phyloP scores from a whole-genome alignment of 1,140 invertebrate genomes.

The Gryllus bimaculatus region DNA sequence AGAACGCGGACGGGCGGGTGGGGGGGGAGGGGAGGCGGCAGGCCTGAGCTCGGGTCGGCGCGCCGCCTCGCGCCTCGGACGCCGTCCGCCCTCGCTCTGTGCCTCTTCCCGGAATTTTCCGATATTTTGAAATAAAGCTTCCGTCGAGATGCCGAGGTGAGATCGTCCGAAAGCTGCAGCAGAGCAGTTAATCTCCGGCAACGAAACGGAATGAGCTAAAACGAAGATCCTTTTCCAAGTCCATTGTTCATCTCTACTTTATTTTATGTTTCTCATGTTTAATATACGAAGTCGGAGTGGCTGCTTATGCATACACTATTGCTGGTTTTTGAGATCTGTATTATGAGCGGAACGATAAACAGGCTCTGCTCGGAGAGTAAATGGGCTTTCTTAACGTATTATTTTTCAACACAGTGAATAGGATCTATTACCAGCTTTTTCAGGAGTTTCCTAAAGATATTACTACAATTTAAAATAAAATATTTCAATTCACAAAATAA shows the following conservation, averaged over 20 bases:
- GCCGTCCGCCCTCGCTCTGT: not conserved
- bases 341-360: too few species aligned
- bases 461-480: not conserved
- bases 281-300: too few species aligned
- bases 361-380: too few species aligned
- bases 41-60: too few species aligned
- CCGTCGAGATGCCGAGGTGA: not conserved
- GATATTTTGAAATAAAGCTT: slow-evolving; percentile 2
- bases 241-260: too few species aligned
- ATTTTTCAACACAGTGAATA: too few species aligned
- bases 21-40: too few species aligned
- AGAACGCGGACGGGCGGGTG: not conserved
- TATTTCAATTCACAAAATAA: not conserved
- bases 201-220: not conserved
- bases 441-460: not conserved
- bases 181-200: not conserved
- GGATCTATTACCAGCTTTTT: not conserved
- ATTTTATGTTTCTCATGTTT: too few species aligned
- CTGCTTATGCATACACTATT: too few species aligned
- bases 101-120: not conserved
- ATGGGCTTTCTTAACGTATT: too few species aligned
- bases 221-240: too few species aligned
- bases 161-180: not conserved
- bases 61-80: not conserved
- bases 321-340: too few species aligned